phyloP scores from a whole-genome alignment of 2,113 vertebrate species.

The Physeter macrocephalus region DNA sequence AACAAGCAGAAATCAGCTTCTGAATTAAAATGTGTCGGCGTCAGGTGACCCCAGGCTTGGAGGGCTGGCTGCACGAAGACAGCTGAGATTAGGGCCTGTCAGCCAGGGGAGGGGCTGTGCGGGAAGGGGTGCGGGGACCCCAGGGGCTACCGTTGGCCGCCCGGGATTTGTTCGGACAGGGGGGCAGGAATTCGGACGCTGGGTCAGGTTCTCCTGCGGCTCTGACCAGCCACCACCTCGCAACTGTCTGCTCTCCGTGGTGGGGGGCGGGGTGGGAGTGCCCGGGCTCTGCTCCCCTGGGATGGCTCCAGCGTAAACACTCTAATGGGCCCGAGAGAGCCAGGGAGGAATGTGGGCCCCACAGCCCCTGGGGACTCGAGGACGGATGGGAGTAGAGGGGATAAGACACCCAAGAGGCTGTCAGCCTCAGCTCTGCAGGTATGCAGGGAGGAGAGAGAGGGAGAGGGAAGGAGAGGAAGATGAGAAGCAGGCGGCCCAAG shows the following conservation, averaged over 20 bases:
- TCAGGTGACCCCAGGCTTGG: conserved; percentile 76
- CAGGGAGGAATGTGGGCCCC: conserved; percentile 53
- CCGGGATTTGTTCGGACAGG: conserved; percentile 69
- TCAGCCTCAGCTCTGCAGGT: not conserved
- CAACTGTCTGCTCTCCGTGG: not conserved
- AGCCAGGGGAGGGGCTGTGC: conserved; percentile 6
- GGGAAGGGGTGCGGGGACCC: not conserved
- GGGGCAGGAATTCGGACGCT: conserved; percentile 50
- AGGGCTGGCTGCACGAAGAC: conserved; percentile 65
- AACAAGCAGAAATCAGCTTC: conserved; percentile 70
- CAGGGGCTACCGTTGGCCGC: not conserved
- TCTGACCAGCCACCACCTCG: not conserved
- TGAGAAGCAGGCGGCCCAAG: not conserved
- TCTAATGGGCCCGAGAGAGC: conserved; percentile 51
- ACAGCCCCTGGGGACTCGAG: conserved; percentile 51
- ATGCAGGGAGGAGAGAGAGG: not conserved
- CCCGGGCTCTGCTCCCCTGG: not conserved
- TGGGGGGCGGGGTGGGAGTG: not conserved
- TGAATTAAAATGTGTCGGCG: conserved; percentile 70
- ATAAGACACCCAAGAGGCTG: not conserved
- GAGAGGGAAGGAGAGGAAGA: not conserved
- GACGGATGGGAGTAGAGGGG: not conserved
- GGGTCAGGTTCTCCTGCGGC: not conserved
- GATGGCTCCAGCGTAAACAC: conserved; percentile 50
- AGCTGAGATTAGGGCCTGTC: conserved; percentile 67